phyloP scores from a whole-genome alignment of 2,113 vertebrate genomes.

The Glareola pratincola region DNA sequence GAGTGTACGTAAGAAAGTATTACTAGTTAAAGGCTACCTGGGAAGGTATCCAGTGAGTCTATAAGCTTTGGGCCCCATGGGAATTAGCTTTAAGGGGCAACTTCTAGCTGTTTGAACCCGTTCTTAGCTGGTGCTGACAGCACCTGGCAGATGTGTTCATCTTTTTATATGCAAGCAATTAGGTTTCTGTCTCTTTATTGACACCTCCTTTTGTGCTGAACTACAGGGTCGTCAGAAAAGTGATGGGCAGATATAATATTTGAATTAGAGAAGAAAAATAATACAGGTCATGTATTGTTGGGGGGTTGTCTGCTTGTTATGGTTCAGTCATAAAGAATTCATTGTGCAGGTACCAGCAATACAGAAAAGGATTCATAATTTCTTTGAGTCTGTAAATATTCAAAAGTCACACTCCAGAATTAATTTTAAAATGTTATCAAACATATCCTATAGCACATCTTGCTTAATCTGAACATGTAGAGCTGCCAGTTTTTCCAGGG shows the following conservation, averaged over 20 bases:
- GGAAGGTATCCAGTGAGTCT: background rate
- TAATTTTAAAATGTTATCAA: background rate
- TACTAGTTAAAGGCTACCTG: background rate
- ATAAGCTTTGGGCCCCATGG: background rate
- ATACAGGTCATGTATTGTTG: background rate
- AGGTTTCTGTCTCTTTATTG: background rate
- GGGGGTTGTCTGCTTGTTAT: background rate
- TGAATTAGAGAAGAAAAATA: background rate
- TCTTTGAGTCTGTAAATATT: background rate
- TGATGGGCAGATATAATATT: background rate
- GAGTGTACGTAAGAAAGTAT: background rate
- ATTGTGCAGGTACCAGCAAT: background rate
- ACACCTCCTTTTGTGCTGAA: background rate
- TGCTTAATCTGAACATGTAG: background rate
- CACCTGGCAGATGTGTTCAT: background rate
- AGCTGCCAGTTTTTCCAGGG: background rate
- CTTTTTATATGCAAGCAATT: background rate
- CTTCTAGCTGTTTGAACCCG: background rate
- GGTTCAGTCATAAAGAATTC: constrained; percentile 4
- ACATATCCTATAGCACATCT: background rate
- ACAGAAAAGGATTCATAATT: background rate
- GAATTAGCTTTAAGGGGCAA: background rate
- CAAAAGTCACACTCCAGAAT: background rate
- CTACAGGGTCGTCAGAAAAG: background rate
- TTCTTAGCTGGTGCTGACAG: background rate